Evolutionary conservation across 2,888 invertebrate species (phyloP).

Genomic region (Pomacea canaliculata): DNA sequence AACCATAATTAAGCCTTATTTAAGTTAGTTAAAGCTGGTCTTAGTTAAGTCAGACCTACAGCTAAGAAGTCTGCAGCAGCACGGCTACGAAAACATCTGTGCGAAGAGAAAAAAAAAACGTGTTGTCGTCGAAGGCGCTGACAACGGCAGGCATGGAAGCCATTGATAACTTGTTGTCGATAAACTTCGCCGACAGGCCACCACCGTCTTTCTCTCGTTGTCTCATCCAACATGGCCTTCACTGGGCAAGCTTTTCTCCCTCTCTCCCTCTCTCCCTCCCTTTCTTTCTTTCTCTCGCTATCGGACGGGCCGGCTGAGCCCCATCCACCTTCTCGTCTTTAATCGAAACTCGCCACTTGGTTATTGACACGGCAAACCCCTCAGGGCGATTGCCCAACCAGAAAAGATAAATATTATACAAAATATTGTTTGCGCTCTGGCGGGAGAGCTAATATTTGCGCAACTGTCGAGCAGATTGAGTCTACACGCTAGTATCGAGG

Average conservation of each 20-base stretch:
- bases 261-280: neutral
- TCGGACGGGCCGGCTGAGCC: neutral
- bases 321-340: constrained; percentile 1
- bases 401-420: constrained; percentile 34
- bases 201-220: neutral
- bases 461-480: constrained; percentile 34
- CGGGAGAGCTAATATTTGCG: constrained; percentile 33
- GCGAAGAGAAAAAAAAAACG: too few relatives aligned
- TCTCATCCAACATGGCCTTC: neutral
- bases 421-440: constrained; percentile 33
- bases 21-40: too few relatives aligned
- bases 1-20: too few relatives aligned
- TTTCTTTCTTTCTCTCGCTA: neutral
- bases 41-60: too few relatives aligned
- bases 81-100: too few relatives aligned
- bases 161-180: too few relatives aligned
- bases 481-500: constrained; percentile 32
- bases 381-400: constrained; percentile 21
- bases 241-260: neutral
- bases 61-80: too few relatives aligned
- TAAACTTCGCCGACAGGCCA: neutral
- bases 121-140: too few relatives aligned
- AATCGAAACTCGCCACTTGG: constrained; percentile 21
- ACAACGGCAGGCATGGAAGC: too few relatives aligned
- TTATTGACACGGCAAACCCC: constrained; percentile 21